Evolutionary conservation across 2,888 invertebrate species (phyloP).

Genomic region (Dascillus cervinus): DNA sequence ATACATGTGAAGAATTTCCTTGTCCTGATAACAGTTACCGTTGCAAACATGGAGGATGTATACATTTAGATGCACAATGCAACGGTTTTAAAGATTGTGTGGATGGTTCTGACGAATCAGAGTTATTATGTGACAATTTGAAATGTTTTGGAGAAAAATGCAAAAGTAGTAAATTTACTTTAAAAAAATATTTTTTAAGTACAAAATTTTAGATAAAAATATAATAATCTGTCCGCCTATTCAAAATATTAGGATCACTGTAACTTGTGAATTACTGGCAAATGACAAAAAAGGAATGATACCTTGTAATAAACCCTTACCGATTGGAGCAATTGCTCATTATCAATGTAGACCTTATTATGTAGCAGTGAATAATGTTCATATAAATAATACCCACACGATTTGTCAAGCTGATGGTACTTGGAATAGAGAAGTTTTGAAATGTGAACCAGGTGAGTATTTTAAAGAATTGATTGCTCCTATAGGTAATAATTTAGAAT

Average conservation of each 20-base stretch:
- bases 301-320: constrained; percentile 30
- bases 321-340: constrained; percentile 32
- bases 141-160: constrained; percentile 15
- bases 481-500: constrained; percentile 16
- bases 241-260: constrained; percentile 19
- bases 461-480: not conserved
- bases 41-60: constrained; percentile 24
- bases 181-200: constrained; percentile 2
- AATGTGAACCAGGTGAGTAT: constrained; percentile 34
- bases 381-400: constrained; percentile 23
- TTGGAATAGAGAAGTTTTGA: constrained; percentile 38
- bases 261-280: constrained; percentile 29
- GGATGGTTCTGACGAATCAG: constrained; percentile 24
- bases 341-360: constrained; percentile 38
- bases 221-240: constrained; percentile 23
- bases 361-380: constrained; percentile 23
- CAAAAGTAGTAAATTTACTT: constrained; percentile 7
- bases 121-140: constrained; percentile 9
- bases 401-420: constrained; percentile 39
- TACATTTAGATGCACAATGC: constrained; percentile 18
- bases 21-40: constrained; percentile 22
- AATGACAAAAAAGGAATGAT: constrained; percentile 30
- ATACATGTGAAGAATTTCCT: constrained; percentile 17
- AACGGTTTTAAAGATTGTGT: constrained; percentile 22
- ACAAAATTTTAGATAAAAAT: constrained; percentile 5